Conservation (phyloP, 2,888 invertebrate species). For the Mongoloraphidia duomilia region DNA sequence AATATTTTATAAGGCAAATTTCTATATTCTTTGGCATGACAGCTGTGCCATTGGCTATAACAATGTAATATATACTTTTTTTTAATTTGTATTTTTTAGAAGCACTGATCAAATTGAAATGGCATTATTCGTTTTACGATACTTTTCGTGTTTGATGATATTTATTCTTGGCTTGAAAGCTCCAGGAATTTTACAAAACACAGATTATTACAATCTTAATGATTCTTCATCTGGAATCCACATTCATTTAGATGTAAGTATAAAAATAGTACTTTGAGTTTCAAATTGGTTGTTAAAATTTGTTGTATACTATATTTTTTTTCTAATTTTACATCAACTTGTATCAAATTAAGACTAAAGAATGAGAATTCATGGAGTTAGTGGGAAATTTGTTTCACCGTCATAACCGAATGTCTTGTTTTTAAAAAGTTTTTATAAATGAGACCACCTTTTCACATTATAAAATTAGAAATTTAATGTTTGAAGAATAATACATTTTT, state of each 20-base stretch:
- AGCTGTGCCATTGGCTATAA: no score
- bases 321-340: background rate
- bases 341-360: no score
- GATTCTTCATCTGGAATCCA: slow-evolving; percentile 28
- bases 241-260: slow-evolving; percentile 21
- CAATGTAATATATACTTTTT: background rate
- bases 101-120: slow-evolving; percentile 72
- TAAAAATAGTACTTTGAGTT: background rate
- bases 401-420: no score
- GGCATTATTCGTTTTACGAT: slow-evolving; percentile 70
- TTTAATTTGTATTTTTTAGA: slow-evolving; percentile 31
- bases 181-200: slow-evolving; percentile 59
- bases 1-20: no score
- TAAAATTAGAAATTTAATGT: no score
- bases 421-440: no score
- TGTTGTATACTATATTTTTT: background rate
- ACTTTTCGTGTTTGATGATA: slow-evolving; percentile 58
- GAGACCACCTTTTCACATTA: no score
- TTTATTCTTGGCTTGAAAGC: slow-evolving; percentile 78
- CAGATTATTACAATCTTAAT: slow-evolving; percentile 41
- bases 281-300: background rate
- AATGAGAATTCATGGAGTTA: no score
- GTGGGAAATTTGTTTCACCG: no score
- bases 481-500: no score
- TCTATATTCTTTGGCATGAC: no score